Percentiles rank a stretch among this genome's conserved stretches.
phyloP scores from a whole-genome alignment of 1,140 invertebrate species.

The Olivierus martensii region DNA sequence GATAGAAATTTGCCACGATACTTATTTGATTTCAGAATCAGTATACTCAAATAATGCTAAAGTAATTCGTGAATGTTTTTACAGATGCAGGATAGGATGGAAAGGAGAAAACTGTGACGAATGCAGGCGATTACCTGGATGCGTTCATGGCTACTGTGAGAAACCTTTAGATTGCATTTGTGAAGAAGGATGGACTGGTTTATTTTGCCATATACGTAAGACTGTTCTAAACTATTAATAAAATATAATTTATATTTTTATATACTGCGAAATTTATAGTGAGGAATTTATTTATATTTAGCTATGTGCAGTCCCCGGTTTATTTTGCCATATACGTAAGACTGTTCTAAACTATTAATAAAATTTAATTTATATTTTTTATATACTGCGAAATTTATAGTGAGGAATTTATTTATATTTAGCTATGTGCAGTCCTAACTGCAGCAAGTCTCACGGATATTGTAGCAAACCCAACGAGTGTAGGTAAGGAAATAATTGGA shows the following conservation, averaged over 20 bases:
- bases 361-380: constrained; percentile 36
- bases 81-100: constrained; percentile 64
- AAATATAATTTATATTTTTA: constrained; percentile 37
- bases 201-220: constrained; percentile 72
- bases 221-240: constrained; percentile 16
- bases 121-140: constrained; percentile 47
- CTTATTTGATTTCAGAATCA: too few relatives aligned
- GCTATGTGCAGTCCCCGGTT: constrained; percentile 31
- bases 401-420: too few relatives aligned
- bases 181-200: constrained; percentile 27
- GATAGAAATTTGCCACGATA: too few relatives aligned
- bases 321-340: constrained; percentile 53
- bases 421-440: constrained; percentile 41
- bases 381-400: too few relatives aligned
- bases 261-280: too few relatives aligned
- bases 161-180: constrained; percentile 29
- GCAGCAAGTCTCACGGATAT: constrained; percentile 65
- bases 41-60: too few relatives aligned
- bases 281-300: too few relatives aligned
- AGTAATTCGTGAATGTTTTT: constrained; percentile 1
- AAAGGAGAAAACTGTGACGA: constrained; percentile 60
- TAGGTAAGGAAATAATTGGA: constrained; percentile 2
- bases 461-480: constrained; percentile 64
- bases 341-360: constrained; percentile 41
- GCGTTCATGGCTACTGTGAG: constrained; percentile 26